Evolutionary conservation across 2,113 vertebrate species (phyloP).

Genomic region (Thunnus thynnus): DNA sequence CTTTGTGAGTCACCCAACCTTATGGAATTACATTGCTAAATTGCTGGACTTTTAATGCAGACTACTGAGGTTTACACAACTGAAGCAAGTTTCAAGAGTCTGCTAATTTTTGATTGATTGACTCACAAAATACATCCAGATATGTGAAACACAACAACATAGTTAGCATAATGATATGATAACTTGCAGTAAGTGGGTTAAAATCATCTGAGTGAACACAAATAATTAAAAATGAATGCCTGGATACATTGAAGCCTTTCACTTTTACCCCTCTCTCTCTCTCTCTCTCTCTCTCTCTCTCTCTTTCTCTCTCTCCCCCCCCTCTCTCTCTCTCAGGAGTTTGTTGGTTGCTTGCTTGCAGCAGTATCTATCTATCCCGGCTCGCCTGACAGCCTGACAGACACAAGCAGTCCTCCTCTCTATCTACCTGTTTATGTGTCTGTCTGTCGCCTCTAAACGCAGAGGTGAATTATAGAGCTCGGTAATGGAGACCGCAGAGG

Average conservation of each 20-base stretch:
- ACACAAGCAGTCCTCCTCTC: conserved; percentile 39
- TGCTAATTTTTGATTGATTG: neutral
- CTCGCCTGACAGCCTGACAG: conserved; percentile 39
- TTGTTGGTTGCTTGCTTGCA: conserved; percentile 57
- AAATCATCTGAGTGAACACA: neutral
- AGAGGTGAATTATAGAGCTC: conserved; percentile 61
- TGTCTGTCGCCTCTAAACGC: conserved; percentile 27
- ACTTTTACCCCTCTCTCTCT: neutral
- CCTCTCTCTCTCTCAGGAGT: conserved; percentile 51
- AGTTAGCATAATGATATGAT: too few relatives aligned
- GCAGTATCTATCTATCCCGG: conserved; percentile 51
- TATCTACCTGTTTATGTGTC: conserved; percentile 15
- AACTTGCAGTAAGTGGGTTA: neutral
- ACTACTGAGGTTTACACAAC: neutral
- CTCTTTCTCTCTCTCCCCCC: conserved; percentile 8
- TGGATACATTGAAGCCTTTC: conserved; percentile 40
- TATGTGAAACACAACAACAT: too few relatives aligned
- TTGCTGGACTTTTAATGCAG: neutral
- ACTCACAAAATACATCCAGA: neutral
- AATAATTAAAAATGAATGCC: neutral
- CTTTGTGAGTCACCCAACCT: too few relatives aligned
- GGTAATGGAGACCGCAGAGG: conserved; percentile 73
- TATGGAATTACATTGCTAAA: neutral
- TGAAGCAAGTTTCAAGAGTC: neutral
- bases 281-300: conserved; percentile 5